Evolutionary conservation across 2,888 invertebrate genomes (phyloP), one percentile per base, ranked within the genome.

Genomic region (Coleophora deauratella): DNA sequence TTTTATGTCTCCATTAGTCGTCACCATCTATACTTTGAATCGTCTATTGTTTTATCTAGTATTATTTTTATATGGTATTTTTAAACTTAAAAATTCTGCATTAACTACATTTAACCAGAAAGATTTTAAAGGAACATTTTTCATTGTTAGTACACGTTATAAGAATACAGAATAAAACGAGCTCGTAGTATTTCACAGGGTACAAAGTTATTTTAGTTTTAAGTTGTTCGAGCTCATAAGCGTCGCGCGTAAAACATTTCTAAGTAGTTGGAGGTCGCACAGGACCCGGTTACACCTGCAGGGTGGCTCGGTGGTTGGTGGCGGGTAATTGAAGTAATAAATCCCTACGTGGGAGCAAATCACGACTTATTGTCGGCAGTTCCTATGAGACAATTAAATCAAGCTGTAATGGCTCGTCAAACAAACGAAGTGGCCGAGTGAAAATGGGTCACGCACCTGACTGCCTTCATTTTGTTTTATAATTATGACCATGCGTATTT

Each of bases 381-480:
- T 57, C 52, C 52, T 58, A 46, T 53, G 54, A 50, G 54, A 59
- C 63, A 66, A 67, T 71, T 69, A 65, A 71, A 70, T 66, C 66
- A 64, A 59, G 51, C 51, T 51, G 41, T 52, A 59, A 65, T 59
- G 57, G 52, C 53, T 52, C 43, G 52, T 57, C 56, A 51, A 55
- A 54, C 50, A 49, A 47, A 51, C 51, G 42, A 21, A 21, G 21
- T 46, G 43, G 49, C 45, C 12, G 33, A 27, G 33, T n/a, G 12
- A 14, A 51, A 50, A 46, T 41, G 43, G 53, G 58, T 56, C 58
- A 58, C 21, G 3, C 58, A 59, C 54, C 56, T 59, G 54, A 54
- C 55, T 52, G 45, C 50, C 40, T 41, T 44, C 54, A 21, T 21
- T 21, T 21, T 52, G 53, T 48, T 56, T 55, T 59, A 52, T 47